These are phyloP conservation scores for Medauroidea extradentata DNA, from an alignment of 1,140 invertebrate genomes.

Conservation along the genomic window DNA sequence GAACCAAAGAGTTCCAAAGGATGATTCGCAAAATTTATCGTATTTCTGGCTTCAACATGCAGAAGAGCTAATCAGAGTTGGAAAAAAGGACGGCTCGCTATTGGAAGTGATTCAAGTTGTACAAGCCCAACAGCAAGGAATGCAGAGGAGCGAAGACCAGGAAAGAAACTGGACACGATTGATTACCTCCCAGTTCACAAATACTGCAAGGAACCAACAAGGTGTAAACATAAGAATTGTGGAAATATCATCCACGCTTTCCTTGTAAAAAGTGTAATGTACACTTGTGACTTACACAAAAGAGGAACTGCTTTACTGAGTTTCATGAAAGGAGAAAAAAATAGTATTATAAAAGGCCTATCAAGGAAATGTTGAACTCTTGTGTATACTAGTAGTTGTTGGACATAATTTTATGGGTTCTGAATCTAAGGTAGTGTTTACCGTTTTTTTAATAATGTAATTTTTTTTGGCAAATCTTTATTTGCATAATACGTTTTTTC, in stretches of 20 bases:
- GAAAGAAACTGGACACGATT: not conserved
- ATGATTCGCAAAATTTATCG: constrained; percentile 13
- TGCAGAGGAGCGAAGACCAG: not conserved
- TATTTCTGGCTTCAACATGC: constrained; percentile 12
- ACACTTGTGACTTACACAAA: not conserved
- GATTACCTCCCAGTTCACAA: constrained; percentile 10
- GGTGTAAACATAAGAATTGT: constrained; percentile 15
- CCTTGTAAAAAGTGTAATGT: constrained; percentile 17
- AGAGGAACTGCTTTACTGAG: too few species aligned
- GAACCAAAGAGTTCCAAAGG: not conserved
- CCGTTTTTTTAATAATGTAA: too few species aligned
- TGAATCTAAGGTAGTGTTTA: too few species aligned
- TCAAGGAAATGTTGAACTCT: too few species aligned
- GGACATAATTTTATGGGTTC: too few species aligned
- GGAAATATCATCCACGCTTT: not conserved
- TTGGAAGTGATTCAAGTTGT: too few species aligned
- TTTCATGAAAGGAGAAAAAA: too few species aligned
- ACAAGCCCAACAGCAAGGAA: not conserved
- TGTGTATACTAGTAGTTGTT: too few species aligned
- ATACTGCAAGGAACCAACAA: constrained; percentile 6
- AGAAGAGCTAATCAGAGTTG: constrained; percentile 9
- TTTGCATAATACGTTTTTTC: too few species aligned
- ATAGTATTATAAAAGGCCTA: too few species aligned
- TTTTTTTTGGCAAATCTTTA: too few species aligned
- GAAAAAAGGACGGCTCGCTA: not conserved